Evolutionary conservation across 2,797 vertebrate species (phyloP).

Genomic region (Pterois miles): DNA sequence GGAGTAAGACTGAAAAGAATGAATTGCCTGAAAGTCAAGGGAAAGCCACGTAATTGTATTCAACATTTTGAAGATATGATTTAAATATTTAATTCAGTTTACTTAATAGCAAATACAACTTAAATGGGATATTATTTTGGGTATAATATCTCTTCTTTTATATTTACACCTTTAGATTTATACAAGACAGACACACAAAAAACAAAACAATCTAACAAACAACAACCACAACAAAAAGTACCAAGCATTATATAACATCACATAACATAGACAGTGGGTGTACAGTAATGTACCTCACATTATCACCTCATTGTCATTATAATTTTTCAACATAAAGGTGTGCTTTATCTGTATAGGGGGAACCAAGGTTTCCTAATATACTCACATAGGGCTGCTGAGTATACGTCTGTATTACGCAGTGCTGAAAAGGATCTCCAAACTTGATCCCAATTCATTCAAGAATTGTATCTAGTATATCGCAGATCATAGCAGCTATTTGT

Average conservation of each 20-base stretch:
- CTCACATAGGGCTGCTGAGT: not conserved
- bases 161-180: too few relatives aligned
- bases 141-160: too few relatives aligned
- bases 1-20: constrained; percentile 6
- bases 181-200: too few relatives aligned
- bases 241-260: too few relatives aligned
- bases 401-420: not conserved
- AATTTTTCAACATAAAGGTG: too few relatives aligned
- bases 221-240: too few relatives aligned
- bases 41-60: not conserved
- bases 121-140: too few relatives aligned
- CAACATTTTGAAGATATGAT: not conserved
- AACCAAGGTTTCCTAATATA: not conserved
- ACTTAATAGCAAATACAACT: not conserved
- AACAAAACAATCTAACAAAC: too few relatives aligned
- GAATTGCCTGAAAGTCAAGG: not conserved
- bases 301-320: not conserved
- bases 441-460: not conserved
- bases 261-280: not conserved
- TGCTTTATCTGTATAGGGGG: not conserved
- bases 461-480: not conserved
- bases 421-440: not conserved
- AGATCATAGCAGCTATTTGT: not conserved
- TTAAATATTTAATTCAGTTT: not conserved
- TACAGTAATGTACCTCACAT: not conserved